These are phyloP conservation scores for Anagyrus pseudococci DNA, from an alignment of 2,888 invertebrate species.

Conservation along the genomic window DNA sequence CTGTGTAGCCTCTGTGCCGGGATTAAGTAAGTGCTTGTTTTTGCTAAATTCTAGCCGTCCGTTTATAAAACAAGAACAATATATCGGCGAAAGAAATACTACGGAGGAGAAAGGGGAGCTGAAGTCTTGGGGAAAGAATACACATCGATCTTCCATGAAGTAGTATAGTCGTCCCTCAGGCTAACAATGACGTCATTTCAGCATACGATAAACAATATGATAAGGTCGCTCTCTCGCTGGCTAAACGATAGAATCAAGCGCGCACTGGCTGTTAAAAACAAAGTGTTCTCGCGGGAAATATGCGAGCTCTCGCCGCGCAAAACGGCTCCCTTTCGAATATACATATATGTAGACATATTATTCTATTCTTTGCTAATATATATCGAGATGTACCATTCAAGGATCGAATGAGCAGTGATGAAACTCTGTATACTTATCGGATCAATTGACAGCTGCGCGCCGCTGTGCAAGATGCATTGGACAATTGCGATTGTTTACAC, in stretches of 20 bases:
- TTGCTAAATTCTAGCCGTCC: too few relatives aligned
- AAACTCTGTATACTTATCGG: conserved; percentile 16
- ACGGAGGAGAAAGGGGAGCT: too few relatives aligned
- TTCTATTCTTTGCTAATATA: conserved; percentile 7
- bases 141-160: too few relatives aligned
- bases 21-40: too few relatives aligned
- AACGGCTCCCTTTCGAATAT: background rate
- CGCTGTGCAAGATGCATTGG: conserved; percentile 5
- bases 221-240: too few relatives aligned
- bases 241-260: background rate
- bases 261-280: too few relatives aligned
- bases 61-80: too few relatives aligned
- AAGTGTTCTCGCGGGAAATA: too few relatives aligned
- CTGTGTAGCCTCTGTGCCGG: too few relatives aligned
- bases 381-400: conserved; percentile 23
- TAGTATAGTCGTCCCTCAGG: background rate
- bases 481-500: conserved; percentile 31
- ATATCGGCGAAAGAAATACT: too few relatives aligned
- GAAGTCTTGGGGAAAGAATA: too few relatives aligned
- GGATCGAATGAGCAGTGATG: conserved; percentile 21
- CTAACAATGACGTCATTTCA: background rate
- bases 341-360: background rate
- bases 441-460: conserved; percentile 22
- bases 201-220: background rate
- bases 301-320: background rate